Evolutionary conservation across 1,140 invertebrate species (phyloP).

Genomic region (Saxidomus purpurata): DNA sequence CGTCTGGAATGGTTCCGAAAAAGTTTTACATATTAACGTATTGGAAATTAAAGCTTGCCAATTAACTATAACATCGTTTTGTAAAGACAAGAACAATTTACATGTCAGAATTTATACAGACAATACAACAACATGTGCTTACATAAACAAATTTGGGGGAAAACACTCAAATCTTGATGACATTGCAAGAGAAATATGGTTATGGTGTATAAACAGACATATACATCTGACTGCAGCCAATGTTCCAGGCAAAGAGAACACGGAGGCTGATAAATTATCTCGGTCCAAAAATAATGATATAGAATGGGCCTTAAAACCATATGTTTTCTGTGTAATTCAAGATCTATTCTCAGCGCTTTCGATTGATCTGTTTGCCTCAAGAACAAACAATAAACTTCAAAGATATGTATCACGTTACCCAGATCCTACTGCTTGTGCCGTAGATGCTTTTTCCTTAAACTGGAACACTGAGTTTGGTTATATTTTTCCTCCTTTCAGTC

Average conservation of each 20-base stretch:
- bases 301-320: neutral
- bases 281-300: neutral
- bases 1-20: slow-evolving; percentile 25
- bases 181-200: slow-evolving; percentile 18
- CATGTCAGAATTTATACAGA: slow-evolving; percentile 50
- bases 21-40: slow-evolving; percentile 48
- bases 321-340: neutral
- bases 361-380: slow-evolving; percentile 25
- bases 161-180: neutral
- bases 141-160: slow-evolving; percentile 57
- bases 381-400: neutral
- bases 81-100: neutral
- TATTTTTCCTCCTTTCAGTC: slow-evolving; percentile 67
- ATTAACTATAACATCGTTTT: slow-evolving; percentile 21
- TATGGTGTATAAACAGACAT: neutral
- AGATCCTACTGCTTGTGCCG: neutral
- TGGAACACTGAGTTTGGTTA: slow-evolving; percentile 49
- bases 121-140: slow-evolving; percentile 63
- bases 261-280: neutral
- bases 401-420: slow-evolving; percentile 10
- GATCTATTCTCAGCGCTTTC: neutral
- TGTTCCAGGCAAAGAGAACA: neutral
- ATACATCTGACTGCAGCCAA: slow-evolving; percentile 8
- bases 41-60: slow-evolving; percentile 44
- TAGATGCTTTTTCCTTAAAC: slow-evolving; percentile 60